A percentile compares a stretch with the other conserved stretches of the same genome.
Conservation (phyloP, 2,888 invertebrate genomes). For the Eupithecia abbreviata region DNA sequence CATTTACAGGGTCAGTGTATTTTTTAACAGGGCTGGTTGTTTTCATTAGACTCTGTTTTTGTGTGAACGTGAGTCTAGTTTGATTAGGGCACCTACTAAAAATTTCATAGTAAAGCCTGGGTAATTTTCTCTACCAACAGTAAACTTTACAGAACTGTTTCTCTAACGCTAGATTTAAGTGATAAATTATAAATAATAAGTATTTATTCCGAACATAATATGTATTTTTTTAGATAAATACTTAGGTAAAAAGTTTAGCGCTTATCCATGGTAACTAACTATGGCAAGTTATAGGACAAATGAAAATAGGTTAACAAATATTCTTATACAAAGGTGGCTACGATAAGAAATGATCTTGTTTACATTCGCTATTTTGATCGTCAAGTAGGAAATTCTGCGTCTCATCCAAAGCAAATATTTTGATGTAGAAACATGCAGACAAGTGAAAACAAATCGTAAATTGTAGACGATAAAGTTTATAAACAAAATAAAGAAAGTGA, state of each 20-base stretch:
- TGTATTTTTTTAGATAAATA: neutral
- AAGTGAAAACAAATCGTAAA: conserved; percentile 1
- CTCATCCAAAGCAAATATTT: conserved; percentile 1
- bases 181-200: too few relatives aligned
- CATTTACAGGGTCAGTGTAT: conserved; percentile 29
- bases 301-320: neutral
- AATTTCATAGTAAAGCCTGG: neutral
- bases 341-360: neutral
- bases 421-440: neutral
- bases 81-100: neutral
- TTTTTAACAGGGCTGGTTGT: conserved; percentile 14
- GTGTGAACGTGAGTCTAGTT: neutral
- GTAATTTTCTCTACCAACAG: neutral
- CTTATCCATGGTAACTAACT: neutral
- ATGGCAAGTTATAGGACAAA: neutral
- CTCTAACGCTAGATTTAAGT: too few relatives aligned
- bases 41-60: neutral
- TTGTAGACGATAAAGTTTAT: conserved; percentile 12
- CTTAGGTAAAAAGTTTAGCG: neutral
- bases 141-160: neutral
- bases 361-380: neutral
- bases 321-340: conserved; percentile 4
- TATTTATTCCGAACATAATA: too few relatives aligned
- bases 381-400: conserved; percentile 5
- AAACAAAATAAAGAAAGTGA: conserved; percentile 32